Evolutionary conservation across 2,797 vertebrate species (phyloP).

Genomic region (Orestias chungarensis): DNA sequence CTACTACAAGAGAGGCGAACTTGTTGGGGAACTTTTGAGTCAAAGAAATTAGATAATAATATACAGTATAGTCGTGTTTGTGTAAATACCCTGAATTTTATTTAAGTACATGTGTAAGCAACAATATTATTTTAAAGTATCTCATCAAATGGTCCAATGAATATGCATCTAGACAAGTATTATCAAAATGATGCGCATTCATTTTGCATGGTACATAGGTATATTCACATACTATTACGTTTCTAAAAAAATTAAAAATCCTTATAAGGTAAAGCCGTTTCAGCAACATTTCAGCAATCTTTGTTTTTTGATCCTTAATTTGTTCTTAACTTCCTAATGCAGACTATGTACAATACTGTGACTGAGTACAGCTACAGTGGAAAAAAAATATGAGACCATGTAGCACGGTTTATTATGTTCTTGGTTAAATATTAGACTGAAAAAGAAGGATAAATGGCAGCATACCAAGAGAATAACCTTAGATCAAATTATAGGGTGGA

Average conservation of each 20-base stretch:
- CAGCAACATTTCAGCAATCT: neutral
- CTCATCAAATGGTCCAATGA: neutral
- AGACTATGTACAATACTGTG: neutral
- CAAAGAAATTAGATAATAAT: neutral
- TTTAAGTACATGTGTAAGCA: neutral
- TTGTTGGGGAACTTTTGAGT: neutral
- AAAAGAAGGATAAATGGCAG: conserved; percentile 43
- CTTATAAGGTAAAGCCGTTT: neutral
- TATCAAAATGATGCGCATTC: no score
- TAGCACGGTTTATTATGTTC: conserved; percentile 35
- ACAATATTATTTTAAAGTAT: neutral
- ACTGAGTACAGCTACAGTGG: conserved; percentile 9
- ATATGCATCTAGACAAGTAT: neutral
- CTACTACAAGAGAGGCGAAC: neutral
- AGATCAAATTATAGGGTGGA: conserved; percentile 67
- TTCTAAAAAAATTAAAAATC: neutral
- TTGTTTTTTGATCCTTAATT: neutral
- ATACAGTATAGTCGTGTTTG: neutral
- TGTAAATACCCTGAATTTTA: neutral
- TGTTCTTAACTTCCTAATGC: neutral
- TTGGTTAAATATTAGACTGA: conserved; percentile 32
- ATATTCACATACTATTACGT: neutral
- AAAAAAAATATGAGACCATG: conserved; percentile 7
- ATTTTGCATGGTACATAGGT: neutral
- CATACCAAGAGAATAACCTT: conserved; percentile 53